Evolutionary conservation across 2,113 vertebrate species (phyloP), one percentile per base, ranked within the genome.

Genomic region (Haemorhous mexicanus): DNA sequence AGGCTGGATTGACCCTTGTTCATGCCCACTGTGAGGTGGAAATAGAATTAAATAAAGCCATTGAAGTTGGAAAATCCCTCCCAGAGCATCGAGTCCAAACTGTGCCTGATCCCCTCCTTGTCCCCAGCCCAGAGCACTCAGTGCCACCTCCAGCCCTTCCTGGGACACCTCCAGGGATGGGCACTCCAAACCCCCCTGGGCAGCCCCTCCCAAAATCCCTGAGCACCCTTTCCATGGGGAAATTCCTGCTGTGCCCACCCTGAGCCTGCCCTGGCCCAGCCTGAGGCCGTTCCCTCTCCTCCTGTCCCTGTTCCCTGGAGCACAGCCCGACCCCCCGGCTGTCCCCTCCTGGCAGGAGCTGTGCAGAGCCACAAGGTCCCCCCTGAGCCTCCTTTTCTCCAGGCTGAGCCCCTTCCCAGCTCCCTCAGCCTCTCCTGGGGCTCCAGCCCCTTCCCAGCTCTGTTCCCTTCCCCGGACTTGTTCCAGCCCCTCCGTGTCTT

Each of bases 71-170:
- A 44, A 59, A 59, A 76, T 6, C 3, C 4, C 32, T 43, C 52
- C 52, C 5, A 26, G 37, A 5, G 2, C 44, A 43, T 17, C 0
- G 0, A 75, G 20, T 27, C 10, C 39, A 0, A 6, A 5, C 46
- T 3, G 4, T 69, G 63, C 33, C 53, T 0, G 0, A 37, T 86
- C 0, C 26, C 26, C 62, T 21, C 62, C 44, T 5, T 35, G 32
- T 76, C 26, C 13, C 44, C 62, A 76, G 35, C 44, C 52, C 72
- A 59, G 44, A 44, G 53, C 83, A 1, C 62, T 26, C 1, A 43
- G 72, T 67, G 44, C 13, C 61, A 67, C 16, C 1, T 39, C 52
- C 52, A 67, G 70, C 4, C 20, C 3, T 66, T 13, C 70, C 61
- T 7, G 1, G 61, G 32, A 6, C 61, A 26, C 20, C 30, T 66